phyloP scores from a whole-genome alignment of 1,140 invertebrate genomes.

The Heliconius himera region DNA sequence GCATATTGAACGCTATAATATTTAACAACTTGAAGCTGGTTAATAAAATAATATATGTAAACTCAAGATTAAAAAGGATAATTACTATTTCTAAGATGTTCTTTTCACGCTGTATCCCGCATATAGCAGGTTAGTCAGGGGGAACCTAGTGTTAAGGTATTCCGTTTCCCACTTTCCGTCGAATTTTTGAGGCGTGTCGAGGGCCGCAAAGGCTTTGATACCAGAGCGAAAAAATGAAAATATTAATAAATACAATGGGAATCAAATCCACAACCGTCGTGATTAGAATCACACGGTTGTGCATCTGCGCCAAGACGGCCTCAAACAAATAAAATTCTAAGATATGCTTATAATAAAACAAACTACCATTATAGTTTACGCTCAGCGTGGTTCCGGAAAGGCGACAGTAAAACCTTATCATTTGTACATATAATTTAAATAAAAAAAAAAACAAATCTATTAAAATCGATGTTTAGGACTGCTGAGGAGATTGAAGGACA shows the following conservation, averaged over 20 bases:
- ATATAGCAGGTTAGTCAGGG: too few species aligned
- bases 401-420: slow-evolving; percentile 46
- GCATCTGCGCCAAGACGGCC: too few species aligned
- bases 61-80: slow-evolving; percentile 27
- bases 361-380: slow-evolving; percentile 46
- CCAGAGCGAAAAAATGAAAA: too few species aligned
- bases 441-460: slow-evolving; percentile 61
- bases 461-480: slow-evolving; percentile 62
- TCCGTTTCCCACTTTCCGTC: too few species aligned
- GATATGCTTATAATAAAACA: slow-evolving; percentile 30
- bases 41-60: not conserved
- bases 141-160: too few species aligned
- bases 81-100: not conserved
- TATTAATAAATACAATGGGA: too few species aligned
- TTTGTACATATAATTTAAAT: slow-evolving; percentile 56
- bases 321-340: not conserved
- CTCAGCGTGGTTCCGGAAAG: slow-evolving; percentile 50
- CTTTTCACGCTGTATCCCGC: too few species aligned
- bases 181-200: too few species aligned
- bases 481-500: slow-evolving; percentile 60
- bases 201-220: not conserved
- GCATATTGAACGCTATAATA: slow-evolving; percentile 18
- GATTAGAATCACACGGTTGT: too few species aligned
- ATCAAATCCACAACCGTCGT: too few species aligned
- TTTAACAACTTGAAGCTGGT: not conserved